Percentiles rank a stretch among this genome's conserved stretches.
phyloP scores from a whole-genome alignment of 1,140 invertebrate genomes.

The Drosophila pruinosa region DNA sequence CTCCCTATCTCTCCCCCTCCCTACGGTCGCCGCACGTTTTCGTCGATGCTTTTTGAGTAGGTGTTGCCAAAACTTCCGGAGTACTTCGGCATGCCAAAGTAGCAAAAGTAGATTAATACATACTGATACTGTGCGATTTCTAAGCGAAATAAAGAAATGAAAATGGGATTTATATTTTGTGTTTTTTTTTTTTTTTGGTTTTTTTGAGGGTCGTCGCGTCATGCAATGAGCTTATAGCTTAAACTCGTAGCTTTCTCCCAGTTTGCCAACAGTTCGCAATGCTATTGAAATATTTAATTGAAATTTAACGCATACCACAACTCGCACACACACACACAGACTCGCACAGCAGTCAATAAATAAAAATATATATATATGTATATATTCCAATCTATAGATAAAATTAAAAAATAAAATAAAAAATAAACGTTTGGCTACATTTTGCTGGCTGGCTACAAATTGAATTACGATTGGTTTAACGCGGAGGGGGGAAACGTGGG shows the following conservation, averaged over 20 bases:
- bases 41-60: constrained; percentile 64
- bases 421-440: constrained; percentile 60
- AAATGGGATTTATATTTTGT: constrained; percentile 27
- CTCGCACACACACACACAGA: neutral
- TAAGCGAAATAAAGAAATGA: constrained; percentile 34
- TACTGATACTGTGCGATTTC: constrained; percentile 68
- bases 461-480: constrained; percentile 59
- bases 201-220: constrained; percentile 8
- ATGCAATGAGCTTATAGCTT: constrained; percentile 30
- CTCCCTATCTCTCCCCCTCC: neutral
- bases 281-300: constrained; percentile 79
- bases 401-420: constrained; percentile 39
- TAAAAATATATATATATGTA: constrained; percentile 49
- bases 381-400: constrained; percentile 26
- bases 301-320: constrained; percentile 77
- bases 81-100: constrained; percentile 41
- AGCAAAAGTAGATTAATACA: constrained; percentile 77
- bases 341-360: constrained; percentile 68
- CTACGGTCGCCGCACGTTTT: constrained; percentile 21
- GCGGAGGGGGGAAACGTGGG: neutral
- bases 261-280: constrained; percentile 26
- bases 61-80: constrained; percentile 78
- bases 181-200: constrained; percentile 9
- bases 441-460: constrained; percentile 61
- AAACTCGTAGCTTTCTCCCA: neutral